These are phyloP conservation scores for Rhea pennata DNA, from an alignment of 2,113 vertebrate genomes.

Conservation along the genomic window DNA sequence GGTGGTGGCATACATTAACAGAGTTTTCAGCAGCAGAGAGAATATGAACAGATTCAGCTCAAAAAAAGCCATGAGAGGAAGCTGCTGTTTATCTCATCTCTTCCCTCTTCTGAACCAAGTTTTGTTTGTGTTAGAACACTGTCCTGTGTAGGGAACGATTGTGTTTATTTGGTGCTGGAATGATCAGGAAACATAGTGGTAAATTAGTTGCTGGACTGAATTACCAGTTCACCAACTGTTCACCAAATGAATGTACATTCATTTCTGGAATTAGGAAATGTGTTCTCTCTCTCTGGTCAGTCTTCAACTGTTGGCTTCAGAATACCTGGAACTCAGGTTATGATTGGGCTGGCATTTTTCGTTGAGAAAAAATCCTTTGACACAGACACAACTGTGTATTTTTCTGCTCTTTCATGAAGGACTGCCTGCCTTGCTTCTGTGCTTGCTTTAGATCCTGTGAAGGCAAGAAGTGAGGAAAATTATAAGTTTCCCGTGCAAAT, in stretches of 20 bases:
- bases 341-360: background rate
- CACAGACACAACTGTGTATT: background rate
- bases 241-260: background rate
- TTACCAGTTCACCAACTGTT: background rate
- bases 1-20: background rate
- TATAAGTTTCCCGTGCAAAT: background rate
- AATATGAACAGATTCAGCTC: background rate
- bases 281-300: background rate
- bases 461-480: background rate
- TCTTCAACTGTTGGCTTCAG: background rate
- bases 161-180: background rate
- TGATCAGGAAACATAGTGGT: background rate
- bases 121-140: background rate
- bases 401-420: background rate
- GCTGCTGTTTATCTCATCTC: background rate
- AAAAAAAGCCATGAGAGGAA: background rate
- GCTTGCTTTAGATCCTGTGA: background rate
- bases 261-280: background rate
- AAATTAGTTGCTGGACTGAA: background rate
- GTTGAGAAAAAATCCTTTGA: background rate
- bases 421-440: background rate
- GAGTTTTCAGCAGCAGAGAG: background rate
- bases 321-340: fast-evolving
- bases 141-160: background rate
- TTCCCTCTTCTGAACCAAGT: background rate